These are phyloP conservation scores for Melanotaenia trifasciata DNA, from an alignment of 2,797 vertebrate species.

Conservation along the genomic window DNA sequence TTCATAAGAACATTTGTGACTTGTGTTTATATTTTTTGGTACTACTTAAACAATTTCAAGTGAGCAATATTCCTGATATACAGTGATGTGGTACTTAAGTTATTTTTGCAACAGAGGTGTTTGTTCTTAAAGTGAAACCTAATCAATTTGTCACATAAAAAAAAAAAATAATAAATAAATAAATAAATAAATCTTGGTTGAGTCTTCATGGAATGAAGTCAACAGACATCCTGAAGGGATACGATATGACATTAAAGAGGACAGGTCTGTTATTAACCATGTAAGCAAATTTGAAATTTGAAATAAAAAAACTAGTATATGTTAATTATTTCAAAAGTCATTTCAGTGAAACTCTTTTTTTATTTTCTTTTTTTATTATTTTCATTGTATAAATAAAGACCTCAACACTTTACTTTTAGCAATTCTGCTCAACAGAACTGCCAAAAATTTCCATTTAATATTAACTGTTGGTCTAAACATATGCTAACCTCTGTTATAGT, in stretches of 20 bases:
- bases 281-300: background rate
- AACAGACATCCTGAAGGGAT: no score
- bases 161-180: background rate
- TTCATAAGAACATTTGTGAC: no score
- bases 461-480: slow-evolving; percentile 23
- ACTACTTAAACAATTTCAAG: no score
- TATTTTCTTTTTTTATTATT: no score
- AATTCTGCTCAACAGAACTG: slow-evolving; percentile 3
- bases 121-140: background rate
- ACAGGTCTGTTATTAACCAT: background rate
- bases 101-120: background rate
- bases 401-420: no score
- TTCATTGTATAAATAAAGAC: no score
- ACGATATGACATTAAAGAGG: no score
- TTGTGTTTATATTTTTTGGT: no score
- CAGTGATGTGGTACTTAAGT: background rate
- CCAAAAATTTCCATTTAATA: background rate
- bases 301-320: background rate
- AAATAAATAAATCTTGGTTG: no score
- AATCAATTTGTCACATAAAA: background rate
- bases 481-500: background rate
- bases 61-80: no score
- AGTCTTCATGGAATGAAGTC: no score
- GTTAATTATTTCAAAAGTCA: slow-evolving; percentile 16
- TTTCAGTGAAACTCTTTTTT: background rate